Conservation (phyloP, 2,113 vertebrate genomes). For the Trogon surrucura region DNA sequence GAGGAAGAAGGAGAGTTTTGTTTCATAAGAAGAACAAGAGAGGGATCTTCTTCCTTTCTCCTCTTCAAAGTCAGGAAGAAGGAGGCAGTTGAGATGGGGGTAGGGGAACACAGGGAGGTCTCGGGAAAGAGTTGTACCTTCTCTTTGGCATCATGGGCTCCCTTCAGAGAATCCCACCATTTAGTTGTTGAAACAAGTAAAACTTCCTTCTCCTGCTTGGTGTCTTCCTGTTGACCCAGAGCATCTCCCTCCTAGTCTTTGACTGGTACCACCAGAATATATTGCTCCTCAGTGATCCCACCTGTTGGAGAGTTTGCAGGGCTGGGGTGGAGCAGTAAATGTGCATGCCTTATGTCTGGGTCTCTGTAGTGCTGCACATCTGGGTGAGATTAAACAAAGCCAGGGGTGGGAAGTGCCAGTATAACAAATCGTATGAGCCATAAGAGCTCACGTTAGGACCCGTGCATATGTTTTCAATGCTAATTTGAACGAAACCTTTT, state of each 20-base stretch:
- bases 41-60: not conserved
- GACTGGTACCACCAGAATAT: not conserved
- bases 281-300: not conserved
- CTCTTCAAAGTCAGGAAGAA: not conserved
- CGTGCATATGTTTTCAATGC: conserved; percentile 16
- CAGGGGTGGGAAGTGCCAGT: not conserved
- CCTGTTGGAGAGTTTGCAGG: not conserved
- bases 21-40: conserved; percentile 1
- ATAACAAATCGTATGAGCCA: not conserved
- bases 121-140: not conserved
- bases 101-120: not conserved
- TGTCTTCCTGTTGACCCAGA: not conserved
- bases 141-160: not conserved
- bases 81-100: not conserved
- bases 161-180: not conserved
- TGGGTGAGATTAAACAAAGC: conserved; percentile 32
- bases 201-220: not conserved
- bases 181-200: not conserved
- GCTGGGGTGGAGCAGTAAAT: not conserved
- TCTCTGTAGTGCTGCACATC: not conserved
- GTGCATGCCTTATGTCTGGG: conserved; percentile 11
- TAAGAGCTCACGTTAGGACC: conserved; percentile 11
- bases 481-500: conserved; percentile 27
- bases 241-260: not conserved
- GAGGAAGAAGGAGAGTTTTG: not conserved